Evolutionary conservation across 1,140 invertebrate species (phyloP).

Genomic region (Arion vulgaris): DNA sequence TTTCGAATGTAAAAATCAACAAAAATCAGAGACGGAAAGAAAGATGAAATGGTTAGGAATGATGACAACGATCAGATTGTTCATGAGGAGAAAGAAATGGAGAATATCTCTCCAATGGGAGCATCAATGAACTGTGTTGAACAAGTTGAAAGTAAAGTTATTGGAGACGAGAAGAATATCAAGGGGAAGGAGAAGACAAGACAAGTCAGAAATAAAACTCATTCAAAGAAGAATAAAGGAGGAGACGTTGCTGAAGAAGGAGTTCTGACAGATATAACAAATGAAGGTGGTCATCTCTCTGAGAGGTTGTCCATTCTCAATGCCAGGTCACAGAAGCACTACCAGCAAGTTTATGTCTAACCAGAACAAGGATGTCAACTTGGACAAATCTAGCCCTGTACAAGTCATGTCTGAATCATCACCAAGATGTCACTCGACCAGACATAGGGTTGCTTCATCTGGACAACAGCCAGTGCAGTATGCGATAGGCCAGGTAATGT

Average conservation of each 20-base stretch:
- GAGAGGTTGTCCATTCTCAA: background rate
- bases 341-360: background rate
- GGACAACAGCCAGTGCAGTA: background rate
- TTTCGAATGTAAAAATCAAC: background rate
- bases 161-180: background rate
- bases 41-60: background rate
- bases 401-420: background rate
- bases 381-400: background rate
- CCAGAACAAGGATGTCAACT: background rate
- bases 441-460: background rate
- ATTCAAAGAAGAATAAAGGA: background rate
- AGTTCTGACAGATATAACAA: background rate
- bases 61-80: background rate
- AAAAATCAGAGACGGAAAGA: background rate
- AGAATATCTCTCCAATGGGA: background rate
- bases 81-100: background rate
- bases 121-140: background rate
- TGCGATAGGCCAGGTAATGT: constrained; percentile 17
- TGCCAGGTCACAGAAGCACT: background rate
- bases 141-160: background rate
- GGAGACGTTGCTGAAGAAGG: background rate
- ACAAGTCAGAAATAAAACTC: background rate
- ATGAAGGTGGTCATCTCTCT: background rate
- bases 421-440: background rate
- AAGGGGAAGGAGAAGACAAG: background rate